Evolutionary conservation across 2,888 invertebrate genomes (phyloP).

Genomic region (Agrenia bidenticulata): DNA sequence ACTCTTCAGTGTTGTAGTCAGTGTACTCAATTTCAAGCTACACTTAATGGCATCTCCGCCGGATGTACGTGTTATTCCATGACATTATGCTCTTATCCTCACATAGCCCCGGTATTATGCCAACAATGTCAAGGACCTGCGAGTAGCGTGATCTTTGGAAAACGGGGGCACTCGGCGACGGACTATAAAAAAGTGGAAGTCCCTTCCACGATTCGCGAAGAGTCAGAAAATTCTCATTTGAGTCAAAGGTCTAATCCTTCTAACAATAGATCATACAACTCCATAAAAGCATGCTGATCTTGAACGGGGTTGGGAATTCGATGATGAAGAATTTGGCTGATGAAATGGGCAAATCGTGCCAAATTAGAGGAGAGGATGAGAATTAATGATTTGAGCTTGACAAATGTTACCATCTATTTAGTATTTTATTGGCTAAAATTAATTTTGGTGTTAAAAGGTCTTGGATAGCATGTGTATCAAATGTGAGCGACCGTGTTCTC

Average conservation of each 20-base stretch:
- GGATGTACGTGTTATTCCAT: neutral
- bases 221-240: conserved; percentile 47
- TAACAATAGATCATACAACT: conserved; percentile 23
- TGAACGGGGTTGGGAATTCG: no score
- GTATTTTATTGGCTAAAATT: no score
- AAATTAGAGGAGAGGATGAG: no score
- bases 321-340: no score
- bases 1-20: conserved; percentile 1
- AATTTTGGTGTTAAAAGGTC: no score
- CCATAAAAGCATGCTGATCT: no score
- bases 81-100: conserved; percentile 3
- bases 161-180: neutral
- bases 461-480: no score
- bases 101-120: neutral
- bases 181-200: conserved; percentile 44
- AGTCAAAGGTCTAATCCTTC: conserved; percentile 46
- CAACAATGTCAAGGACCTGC: neutral
- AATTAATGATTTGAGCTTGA: no score
- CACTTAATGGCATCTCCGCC: neutral
- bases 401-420: no score
- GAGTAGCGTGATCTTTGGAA: neutral
- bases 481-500: no score
- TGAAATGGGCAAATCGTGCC: no score
- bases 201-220: conserved; percentile 51
- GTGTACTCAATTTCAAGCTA: neutral